phyloP scores from a whole-genome alignment of 2,888 invertebrate species.

The Dasysyrphus tricinctus region DNA sequence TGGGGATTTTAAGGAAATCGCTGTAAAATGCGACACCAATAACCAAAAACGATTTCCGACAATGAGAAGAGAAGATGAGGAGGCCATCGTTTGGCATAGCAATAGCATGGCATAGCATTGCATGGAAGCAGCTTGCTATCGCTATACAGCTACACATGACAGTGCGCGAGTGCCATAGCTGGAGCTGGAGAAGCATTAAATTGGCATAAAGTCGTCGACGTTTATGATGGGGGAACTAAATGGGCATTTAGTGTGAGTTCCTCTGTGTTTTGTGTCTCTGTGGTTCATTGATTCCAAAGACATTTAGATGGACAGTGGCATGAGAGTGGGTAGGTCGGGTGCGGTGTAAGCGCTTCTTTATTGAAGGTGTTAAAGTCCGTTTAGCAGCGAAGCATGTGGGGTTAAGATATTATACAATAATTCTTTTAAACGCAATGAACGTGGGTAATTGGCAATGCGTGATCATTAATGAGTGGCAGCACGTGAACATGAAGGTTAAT shows the following conservation, averaged over 20 bases:
- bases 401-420: constrained; percentile 32
- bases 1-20: constrained; percentile 64
- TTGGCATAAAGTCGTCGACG: constrained; percentile 61
- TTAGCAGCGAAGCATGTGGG: constrained; percentile 7
- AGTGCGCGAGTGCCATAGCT: background rate
- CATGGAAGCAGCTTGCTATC: background rate
- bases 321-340: background rate
- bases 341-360: background rate
- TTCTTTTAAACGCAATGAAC: constrained; percentile 9
- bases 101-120: background rate
- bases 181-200: constrained; percentile 51
- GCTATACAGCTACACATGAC: background rate
- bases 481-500: constrained; percentile 40
- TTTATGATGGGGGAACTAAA: constrained; percentile 60
- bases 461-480: constrained; percentile 35
- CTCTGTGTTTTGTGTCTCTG: constrained; percentile 23
- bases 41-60: constrained; percentile 69
- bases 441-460: constrained; percentile 44
- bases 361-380: constrained; percentile 28
- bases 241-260: constrained; percentile 57
- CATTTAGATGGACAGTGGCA: constrained; percentile 6
- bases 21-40: constrained; percentile 72
- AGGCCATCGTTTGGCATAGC: constrained; percentile 1
- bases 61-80: constrained; percentile 35
- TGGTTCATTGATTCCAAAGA: constrained; percentile 57